Conservation (phyloP, 2,888 invertebrate species). For the Drosophila greeni region DNA sequence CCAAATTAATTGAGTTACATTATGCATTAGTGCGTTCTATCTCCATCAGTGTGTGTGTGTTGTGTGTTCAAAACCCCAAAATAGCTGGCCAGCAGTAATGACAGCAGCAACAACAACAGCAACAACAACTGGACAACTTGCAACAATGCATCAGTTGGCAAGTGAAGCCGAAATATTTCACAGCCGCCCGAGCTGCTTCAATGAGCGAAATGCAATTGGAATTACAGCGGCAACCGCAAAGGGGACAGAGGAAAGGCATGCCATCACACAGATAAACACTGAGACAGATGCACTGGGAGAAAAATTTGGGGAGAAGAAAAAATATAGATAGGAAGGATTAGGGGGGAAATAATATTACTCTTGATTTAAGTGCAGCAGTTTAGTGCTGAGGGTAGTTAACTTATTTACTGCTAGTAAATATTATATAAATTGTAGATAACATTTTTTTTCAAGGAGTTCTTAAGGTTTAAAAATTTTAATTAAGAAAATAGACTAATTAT, state of each 20-base stretch:
- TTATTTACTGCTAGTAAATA: neutral
- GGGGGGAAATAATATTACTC: accelerated
- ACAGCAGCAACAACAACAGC: conserved; percentile 12
- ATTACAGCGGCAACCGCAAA: conserved; percentile 34
- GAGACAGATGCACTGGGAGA: conserved; percentile 3
- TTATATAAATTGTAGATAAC: neutral
- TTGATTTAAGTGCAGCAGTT: neutral
- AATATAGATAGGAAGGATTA: accelerated
- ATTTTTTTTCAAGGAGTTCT: no score
- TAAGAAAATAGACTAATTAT: no score
- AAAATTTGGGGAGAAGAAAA: neutral
- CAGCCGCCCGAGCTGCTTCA: conserved; percentile 47
- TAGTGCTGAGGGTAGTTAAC: neutral
- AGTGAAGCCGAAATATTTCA: conserved; percentile 60
- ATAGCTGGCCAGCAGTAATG: conserved; percentile 29
- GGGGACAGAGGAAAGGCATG: conserved; percentile 9
- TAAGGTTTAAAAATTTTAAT: no score
- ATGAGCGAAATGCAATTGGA: conserved; percentile 41
- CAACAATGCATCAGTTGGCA: conserved; percentile 43
- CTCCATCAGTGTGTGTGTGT: neutral
- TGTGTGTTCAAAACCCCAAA: conserved; percentile 51
- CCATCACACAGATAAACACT: conserved; percentile 15
- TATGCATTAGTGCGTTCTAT: conserved; percentile 33
- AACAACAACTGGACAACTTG: conserved; percentile 9
- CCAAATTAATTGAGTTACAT: conserved; percentile 67